Base-by-base conservation (phyloP, 2,888 invertebrate species). In the Yponomeuta plumbellus region DNA sequence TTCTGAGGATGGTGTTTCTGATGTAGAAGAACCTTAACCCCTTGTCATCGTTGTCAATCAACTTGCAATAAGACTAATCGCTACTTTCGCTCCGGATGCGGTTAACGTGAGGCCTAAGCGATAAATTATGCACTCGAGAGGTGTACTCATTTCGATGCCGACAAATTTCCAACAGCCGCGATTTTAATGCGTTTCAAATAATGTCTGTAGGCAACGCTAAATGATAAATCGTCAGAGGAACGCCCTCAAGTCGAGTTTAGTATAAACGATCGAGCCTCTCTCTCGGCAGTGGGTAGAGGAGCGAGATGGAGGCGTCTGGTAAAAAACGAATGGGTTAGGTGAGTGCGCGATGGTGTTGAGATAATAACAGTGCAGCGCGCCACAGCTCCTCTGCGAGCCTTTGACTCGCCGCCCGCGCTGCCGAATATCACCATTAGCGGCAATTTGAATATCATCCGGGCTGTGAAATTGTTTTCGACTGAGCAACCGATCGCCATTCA, bases 171-270 rank as follows among this genome's bases (percentile, higher is more conserved):
- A 84, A 88, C 86, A 85, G 85, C 82, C 85, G 86, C 88, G 85
- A 88, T 86, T 89, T 90, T 90, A 89, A 89, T 89, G 86, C 84
- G 90, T 90, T 88, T 87, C 89, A 88, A 89, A 90, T 89, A 90
- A 90, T 90, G 86, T 89, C 90, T 88, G 89, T 86, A 87, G 90
- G 90, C 89, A 84, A 88, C 87, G 83, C 80, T 89, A 90, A 91
- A 90, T 90, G 90, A 91, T 91, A 89, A 91, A 91, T 91, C 86
- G 90, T 85, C 80, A 80, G 76, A 80, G 88, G 80, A 85, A 90
- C 90, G 90, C 90, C 90, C 84, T 78, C 77, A 74, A 84, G 79
- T 80, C 83, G 81, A 81, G 84, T 84, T 86, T 81, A 80, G 85
- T 83, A 79, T 85, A 85, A 89, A 85, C 80, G 84, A 83, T 73